A percentile compares a stretch with the other conserved stretches of the same genome.
Conservation (phyloP, 2,113 vertebrate genomes). For the Colius striatus region DNA sequence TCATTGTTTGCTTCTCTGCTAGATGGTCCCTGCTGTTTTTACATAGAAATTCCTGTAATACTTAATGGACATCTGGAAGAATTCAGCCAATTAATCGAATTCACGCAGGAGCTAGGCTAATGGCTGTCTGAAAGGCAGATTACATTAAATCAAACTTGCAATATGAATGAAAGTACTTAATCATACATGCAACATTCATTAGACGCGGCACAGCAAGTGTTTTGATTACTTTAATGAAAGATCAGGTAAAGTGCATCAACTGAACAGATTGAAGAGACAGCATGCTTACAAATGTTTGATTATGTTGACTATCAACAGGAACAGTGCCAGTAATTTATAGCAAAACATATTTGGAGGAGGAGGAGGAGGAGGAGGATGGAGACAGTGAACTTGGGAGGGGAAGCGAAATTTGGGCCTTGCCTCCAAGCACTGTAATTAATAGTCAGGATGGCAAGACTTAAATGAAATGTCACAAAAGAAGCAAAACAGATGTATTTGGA, state of each 20-base stretch:
- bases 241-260: conserved; percentile 88
- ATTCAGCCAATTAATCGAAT: conserved; percentile 88
- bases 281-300: conserved; percentile 87
- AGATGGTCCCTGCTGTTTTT: conserved; percentile 82
- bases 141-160: conserved; percentile 88
- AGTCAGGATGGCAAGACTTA: conserved; percentile 23
- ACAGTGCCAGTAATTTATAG: conserved; percentile 82
- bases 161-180: conserved; percentile 88
- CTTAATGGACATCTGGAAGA: conserved; percentile 89
- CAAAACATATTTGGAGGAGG: conserved; percentile 77
- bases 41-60: conserved; percentile 89
- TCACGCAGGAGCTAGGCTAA: conserved; percentile 83
- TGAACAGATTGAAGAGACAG: conserved; percentile 84
- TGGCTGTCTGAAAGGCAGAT: conserved; percentile 87
- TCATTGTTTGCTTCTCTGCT: conserved; percentile 83
- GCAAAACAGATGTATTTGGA: conserved; percentile 22
- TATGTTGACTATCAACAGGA: conserved; percentile 85
- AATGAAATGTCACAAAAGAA: conserved; percentile 50
- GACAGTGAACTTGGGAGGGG: conserved; percentile 49
- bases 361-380: conserved; percentile 46
- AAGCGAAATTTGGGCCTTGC: conserved; percentile 54
- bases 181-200: conserved; percentile 88
- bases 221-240: conserved; percentile 88
- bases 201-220: conserved; percentile 83
- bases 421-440: conserved; percentile 65